Percentiles rank a stretch among this genome's conserved stretches.
phyloP scores from a whole-genome alignment of 2,797 vertebrate genomes.

The Micropoecilia bifurca region DNA sequence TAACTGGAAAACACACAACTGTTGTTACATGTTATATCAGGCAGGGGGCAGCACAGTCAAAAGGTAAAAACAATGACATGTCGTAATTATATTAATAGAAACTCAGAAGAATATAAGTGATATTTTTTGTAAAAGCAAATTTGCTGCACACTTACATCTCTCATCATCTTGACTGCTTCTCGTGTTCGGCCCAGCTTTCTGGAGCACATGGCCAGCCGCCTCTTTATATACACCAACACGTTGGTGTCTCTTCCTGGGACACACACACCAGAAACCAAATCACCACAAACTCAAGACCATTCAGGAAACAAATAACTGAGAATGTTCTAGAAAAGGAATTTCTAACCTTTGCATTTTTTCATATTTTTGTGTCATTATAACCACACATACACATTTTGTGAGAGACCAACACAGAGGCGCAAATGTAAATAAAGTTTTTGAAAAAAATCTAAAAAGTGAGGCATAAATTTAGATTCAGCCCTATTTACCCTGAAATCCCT shows the following conservation, averaged over 20 bases:
- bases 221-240: constrained; percentile 97
- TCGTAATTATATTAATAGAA: not conserved
- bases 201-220: constrained; percentile 97
- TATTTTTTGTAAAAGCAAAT: constrained; percentile 5
- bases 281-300: not conserved
- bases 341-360: not conserved
- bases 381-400: not conserved
- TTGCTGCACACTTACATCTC: constrained; percentile 89
- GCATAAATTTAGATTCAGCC: not conserved
- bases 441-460: not conserved
- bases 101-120: not conserved
- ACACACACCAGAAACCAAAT: constrained; percentile 38
- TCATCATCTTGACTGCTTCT: constrained; percentile 99
- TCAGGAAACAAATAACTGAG: not conserved
- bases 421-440: not conserved
- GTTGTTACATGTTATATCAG: constrained; percentile 81
- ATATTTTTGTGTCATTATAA: not conserved
- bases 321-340: not conserved
- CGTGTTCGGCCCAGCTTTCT: constrained; percentile 95
- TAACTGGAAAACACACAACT: constrained; percentile 89
- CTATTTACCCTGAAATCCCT: not conserved
- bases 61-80: constrained; percentile 30
- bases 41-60: constrained; percentile 67
- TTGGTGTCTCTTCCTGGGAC: constrained; percentile 95
- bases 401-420: not conserved